Conservation (phyloP, 30 jellyfish, hydroid and myxozoan genomes). For the Turritopsis dohrnii region DNA sequence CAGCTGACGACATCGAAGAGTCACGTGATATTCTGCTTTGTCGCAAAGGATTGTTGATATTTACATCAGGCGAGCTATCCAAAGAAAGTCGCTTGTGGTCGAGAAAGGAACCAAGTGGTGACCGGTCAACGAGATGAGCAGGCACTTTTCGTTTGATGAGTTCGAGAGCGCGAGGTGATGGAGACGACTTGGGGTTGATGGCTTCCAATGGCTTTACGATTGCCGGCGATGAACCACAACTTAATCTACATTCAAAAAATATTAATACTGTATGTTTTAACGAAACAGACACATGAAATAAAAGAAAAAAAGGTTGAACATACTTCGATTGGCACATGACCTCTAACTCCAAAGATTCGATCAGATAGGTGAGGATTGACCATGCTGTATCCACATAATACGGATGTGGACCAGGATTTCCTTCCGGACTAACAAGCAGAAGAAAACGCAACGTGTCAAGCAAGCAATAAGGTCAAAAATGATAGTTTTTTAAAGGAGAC, state of each 20-base stretch:
- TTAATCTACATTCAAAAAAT: constrained; percentile 37
- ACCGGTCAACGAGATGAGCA: background rate
- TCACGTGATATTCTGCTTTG: background rate
- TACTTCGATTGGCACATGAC: constrained; percentile 80
- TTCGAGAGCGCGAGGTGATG: constrained; percentile 19
- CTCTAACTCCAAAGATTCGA: constrained; percentile 70
- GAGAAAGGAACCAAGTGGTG: background rate
- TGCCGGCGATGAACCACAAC: constrained; percentile 74
- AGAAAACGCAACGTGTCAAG: too few relatives aligned
- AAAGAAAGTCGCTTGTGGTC: background rate
- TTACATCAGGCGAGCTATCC: background rate
- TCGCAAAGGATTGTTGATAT: background rate
- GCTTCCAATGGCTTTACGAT: constrained; percentile 15
- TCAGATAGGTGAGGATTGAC: constrained; percentile 70
- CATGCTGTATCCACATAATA: constrained; percentile 88
- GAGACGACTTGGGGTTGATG: constrained; percentile 9
- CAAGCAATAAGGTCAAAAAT: too few relatives aligned
- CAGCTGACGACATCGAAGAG: background rate
- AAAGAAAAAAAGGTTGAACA: background rate
- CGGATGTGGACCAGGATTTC: constrained; percentile 97
- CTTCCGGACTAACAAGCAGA: constrained; percentile 60
- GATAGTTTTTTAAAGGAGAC: constrained; percentile 5
- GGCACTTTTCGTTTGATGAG: constrained; percentile 24
- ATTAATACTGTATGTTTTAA: too few relatives aligned
- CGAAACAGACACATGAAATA: background rate